Conservation (phyloP, 2,797 vertebrate genomes). For the Pangasius djambal region DNA sequence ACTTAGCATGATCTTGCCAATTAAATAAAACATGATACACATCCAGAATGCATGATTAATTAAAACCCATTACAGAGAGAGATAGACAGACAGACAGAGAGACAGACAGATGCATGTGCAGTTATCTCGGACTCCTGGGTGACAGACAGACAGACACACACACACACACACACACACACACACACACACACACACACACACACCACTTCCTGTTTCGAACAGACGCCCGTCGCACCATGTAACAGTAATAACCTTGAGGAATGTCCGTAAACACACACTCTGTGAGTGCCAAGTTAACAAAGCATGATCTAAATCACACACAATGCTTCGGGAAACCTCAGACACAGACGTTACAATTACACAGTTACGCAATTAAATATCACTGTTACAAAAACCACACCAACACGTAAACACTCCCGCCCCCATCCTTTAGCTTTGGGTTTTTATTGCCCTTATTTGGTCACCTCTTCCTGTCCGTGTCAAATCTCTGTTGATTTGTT, state of each 20-base stretch:
- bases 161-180: neutral
- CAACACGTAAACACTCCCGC: too few species aligned
- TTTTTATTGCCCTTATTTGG: conserved; percentile 2
- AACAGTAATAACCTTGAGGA: conserved; percentile 30
- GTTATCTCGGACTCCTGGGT: neutral
- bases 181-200: conserved; percentile 20
- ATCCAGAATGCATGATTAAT: neutral
- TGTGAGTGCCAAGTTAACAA: neutral
- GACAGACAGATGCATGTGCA: neutral
- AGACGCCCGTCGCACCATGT: neutral
- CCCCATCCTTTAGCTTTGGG: neutral
- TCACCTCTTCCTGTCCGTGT: neutral
- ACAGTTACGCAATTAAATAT: neutral
- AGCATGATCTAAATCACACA: neutral
- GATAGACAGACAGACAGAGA: neutral
- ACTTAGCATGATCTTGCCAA: neutral
- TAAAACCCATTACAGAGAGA: conserved; percentile 1
- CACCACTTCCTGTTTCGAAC: conserved; percentile 6
- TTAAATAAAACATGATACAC: conserved; percentile 3
- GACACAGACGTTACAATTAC: neutral
- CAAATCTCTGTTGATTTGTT: neutral
- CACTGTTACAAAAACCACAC: neutral
- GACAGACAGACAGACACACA: neutral
- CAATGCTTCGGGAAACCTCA: neutral
- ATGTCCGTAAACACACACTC: conserved; percentile 8